A percentile compares a stretch with the other conserved stretches of the same genome.
Conservation (phyloP, 2,113 vertebrate genomes). For the Psophia crepitans region DNA sequence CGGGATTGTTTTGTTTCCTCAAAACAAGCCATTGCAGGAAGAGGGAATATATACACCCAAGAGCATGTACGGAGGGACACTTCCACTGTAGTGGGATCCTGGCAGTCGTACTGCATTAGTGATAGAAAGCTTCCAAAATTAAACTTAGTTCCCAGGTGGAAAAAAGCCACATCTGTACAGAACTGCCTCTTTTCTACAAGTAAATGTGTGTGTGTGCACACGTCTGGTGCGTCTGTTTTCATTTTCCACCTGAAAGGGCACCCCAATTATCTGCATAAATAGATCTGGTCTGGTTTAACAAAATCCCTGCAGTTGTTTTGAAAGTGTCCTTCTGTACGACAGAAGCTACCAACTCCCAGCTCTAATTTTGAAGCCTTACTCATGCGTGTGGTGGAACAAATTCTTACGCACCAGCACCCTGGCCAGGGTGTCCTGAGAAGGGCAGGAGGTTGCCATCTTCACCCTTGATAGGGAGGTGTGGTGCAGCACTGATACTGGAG, state of each 20-base stretch:
- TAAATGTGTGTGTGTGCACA: no score
- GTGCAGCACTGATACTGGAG: neutral
- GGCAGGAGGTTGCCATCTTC: neutral
- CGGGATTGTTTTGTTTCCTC: neutral
- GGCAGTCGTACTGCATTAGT: neutral
- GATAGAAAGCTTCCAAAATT: neutral
- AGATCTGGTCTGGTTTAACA: neutral
- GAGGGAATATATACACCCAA: neutral
- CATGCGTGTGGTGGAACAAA: neutral
- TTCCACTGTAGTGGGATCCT: neutral
- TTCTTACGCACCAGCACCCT: neutral
- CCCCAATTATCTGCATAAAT: neutral
- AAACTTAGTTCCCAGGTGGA: neutral
- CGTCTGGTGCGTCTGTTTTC: accelerated
- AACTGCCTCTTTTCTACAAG: neutral
- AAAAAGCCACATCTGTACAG: neutral
- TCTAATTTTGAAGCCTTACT: neutral
- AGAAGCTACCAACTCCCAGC: neutral
- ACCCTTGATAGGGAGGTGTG: no score
- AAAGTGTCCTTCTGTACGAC: neutral
- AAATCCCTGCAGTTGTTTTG: neutral
- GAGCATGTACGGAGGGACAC: neutral
- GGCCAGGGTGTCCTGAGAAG: neutral
- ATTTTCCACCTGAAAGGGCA: neutral
- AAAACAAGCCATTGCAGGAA: neutral